Evolutionary conservation across 37 sponge, comb jelly and placozoan genomes (phyloP).

Genomic region (Crambe crambe): DNA sequence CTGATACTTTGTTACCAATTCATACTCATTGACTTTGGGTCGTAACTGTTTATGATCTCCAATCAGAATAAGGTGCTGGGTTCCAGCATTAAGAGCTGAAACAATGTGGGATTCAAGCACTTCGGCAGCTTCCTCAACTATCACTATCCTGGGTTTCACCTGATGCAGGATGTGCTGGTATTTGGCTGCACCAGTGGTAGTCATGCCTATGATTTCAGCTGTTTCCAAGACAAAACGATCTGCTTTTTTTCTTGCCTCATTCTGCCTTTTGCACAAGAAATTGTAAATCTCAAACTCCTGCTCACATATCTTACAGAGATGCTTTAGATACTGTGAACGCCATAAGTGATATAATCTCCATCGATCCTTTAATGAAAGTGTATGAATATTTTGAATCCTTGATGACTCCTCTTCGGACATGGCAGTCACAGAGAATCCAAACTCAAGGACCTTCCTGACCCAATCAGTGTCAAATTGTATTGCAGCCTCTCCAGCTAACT

Average conservation of each 20-base stretch:
- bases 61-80: slow-evolving; percentile 92
- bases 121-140: slow-evolving; percentile 97
- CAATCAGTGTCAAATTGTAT: neutral
- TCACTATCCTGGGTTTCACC: slow-evolving; percentile 82
- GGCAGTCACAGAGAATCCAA: neutral
- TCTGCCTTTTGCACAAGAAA: neutral
- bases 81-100: slow-evolving; percentile 67
- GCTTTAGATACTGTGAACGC: slow-evolving; percentile 16
- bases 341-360: slow-evolving; percentile 74
- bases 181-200: slow-evolving; percentile 94
- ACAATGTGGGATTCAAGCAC: slow-evolving; percentile 92
- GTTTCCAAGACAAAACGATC: slow-evolving; percentile 43
- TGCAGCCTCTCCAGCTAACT: too few relatives aligned
- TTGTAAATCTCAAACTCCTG: slow-evolving; percentile 23
- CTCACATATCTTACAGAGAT: slow-evolving; percentile 5
- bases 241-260: neutral
- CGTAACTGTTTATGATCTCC: slow-evolving; percentile 97
- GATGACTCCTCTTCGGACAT: slow-evolving; percentile 36
- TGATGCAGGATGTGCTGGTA: slow-evolving; percentile 71
- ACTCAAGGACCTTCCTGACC: neutral
- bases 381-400: slow-evolving; percentile 24
- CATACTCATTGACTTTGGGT: slow-evolving; percentile 81
- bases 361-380: slow-evolving; percentile 26
- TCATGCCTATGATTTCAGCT: slow-evolving; percentile 86
- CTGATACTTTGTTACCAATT: slow-evolving; percentile 73